Percentiles rank a stretch among this genome's conserved stretches.
Conservation (phyloP, 2,888 invertebrate genomes). For the Sesamia inferens region DNA sequence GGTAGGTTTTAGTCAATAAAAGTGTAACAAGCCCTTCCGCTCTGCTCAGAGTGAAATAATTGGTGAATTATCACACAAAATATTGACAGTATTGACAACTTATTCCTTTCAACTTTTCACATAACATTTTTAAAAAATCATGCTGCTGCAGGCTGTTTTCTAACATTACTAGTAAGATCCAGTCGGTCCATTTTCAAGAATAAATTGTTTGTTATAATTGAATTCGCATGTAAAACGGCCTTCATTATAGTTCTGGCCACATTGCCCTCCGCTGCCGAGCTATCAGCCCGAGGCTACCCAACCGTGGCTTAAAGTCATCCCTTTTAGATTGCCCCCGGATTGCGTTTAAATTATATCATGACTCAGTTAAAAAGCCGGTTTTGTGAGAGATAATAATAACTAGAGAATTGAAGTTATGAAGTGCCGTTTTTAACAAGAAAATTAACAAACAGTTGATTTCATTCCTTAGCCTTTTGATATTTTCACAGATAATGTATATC, state of each 20-base stretch:
- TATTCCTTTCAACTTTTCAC: too few relatives aligned
- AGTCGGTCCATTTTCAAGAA: conserved; percentile 25
- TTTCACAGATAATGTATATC: too few relatives aligned
- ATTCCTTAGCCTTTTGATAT: background rate
- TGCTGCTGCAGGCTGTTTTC: background rate
- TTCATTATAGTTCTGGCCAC: conserved; percentile 37
- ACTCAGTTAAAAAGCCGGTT: conserved; percentile 45
- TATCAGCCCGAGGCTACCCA: conserved; percentile 30
- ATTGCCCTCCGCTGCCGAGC: conserved; percentile 23
- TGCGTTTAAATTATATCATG: conserved; percentile 50
- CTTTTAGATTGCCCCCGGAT: conserved; percentile 53
- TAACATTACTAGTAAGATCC: background rate
- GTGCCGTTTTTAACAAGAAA: background rate
- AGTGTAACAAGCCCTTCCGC: too few relatives aligned
- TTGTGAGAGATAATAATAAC: conserved; percentile 1
- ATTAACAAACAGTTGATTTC: background rate
- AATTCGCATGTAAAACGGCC: conserved; percentile 47
- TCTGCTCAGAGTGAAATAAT: too few relatives aligned
- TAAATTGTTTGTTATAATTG: conserved; percentile 49
- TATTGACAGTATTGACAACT: too few relatives aligned
- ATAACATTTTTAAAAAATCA: too few relatives aligned
- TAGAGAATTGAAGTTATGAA: background rate
- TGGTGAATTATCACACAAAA: too few relatives aligned
- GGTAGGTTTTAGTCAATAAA: too few relatives aligned
- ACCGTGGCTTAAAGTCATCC: conserved; percentile 52